phyloP scores from a whole-genome alignment of 2,888 invertebrate genomes.

The Apamea sordens region DNA sequence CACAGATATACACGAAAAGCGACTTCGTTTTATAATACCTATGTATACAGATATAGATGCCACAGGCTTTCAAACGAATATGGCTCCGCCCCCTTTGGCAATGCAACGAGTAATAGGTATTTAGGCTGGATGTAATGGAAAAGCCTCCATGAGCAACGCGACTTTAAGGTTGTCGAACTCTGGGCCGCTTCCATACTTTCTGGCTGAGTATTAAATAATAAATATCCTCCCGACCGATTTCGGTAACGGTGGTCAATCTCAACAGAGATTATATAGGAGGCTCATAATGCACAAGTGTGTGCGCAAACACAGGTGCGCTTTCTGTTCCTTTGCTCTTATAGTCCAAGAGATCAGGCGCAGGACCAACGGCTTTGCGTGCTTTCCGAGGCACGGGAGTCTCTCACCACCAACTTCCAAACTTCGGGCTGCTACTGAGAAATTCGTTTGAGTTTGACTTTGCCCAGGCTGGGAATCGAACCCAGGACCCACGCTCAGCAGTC shows the following conservation, averaged over 20 bases:
- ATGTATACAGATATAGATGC: conserved; percentile 2
- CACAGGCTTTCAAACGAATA: conserved; percentile 24
- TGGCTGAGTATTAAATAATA: not conserved
- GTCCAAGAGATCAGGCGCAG: too few relatives aligned
- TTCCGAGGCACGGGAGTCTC: too few relatives aligned
- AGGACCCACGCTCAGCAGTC: too few relatives aligned
- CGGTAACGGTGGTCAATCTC: not conserved
- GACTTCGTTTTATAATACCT: not conserved
- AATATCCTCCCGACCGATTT: not conserved
- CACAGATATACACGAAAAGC: not conserved
- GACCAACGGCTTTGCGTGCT: too few relatives aligned
- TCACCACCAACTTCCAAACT: too few relatives aligned
- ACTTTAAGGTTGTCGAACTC: not conserved
- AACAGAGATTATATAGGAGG: not conserved
- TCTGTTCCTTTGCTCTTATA: not conserved
- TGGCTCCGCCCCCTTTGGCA: conserved; percentile 54
- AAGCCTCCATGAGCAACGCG: conserved; percentile 1
- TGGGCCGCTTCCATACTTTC: not conserved
- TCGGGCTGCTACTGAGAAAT: too few relatives aligned
- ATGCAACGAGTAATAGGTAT: conserved; percentile 46
- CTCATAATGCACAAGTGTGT: not conserved
- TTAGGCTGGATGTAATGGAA: conserved; percentile 22
- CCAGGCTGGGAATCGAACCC: too few relatives aligned
- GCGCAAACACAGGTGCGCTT: not conserved
- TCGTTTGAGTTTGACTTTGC: too few relatives aligned